Percentiles rank a stretch among this genome's conserved stretches.
These are phyloP conservation scores for Drosophila prostipennis DNA, from an alignment of 2,888 invertebrate genomes.

Conservation along the genomic window DNA sequence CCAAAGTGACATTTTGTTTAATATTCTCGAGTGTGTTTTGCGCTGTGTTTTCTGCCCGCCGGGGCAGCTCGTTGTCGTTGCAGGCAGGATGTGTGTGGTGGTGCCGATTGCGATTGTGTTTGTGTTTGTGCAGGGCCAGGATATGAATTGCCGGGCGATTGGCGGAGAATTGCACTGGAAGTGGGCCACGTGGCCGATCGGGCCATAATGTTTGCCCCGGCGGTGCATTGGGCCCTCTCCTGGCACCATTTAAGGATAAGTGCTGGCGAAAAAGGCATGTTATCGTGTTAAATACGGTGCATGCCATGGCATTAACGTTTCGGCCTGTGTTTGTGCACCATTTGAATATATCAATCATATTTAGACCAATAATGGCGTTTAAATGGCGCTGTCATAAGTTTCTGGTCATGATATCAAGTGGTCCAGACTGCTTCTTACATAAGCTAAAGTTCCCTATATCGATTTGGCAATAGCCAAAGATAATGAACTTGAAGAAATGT, in stretches of 20 bases:
- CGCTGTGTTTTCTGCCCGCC: conserved; percentile 44
- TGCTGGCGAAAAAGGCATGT: conserved; percentile 20
- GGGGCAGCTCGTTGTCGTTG: conserved; percentile 49
- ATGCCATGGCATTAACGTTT: conserved; percentile 8
- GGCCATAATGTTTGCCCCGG: conserved; percentile 11
- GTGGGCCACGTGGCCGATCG: conserved; percentile 59
- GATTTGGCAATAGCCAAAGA: neutral
- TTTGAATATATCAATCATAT: conserved; percentile 21
- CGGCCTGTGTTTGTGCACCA: conserved; percentile 3
- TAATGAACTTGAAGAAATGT: neutral
- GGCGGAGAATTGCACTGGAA: conserved; percentile 45
- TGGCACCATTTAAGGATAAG: conserved; percentile 31
- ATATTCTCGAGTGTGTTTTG: conserved; percentile 64
- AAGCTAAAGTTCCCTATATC: too few relatives aligned
- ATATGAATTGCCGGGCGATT: conserved; percentile 70
- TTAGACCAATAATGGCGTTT: conserved; percentile 20
- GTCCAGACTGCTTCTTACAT: neutral
- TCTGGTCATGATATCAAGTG: neutral
- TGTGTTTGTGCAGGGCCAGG: conserved; percentile 69
- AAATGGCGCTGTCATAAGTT: neutral
- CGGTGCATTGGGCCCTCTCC: conserved; percentile 33
- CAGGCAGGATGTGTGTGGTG: conserved; percentile 47
- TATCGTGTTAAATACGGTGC: conserved; percentile 22
- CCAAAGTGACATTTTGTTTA: conserved; percentile 76
- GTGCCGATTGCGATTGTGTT: conserved; percentile 51